Evolutionary conservation across 2,113 vertebrate genomes (phyloP), one percentile per base, ranked within the genome.

Genomic region (Kryptolebias marmoratus): DNA sequence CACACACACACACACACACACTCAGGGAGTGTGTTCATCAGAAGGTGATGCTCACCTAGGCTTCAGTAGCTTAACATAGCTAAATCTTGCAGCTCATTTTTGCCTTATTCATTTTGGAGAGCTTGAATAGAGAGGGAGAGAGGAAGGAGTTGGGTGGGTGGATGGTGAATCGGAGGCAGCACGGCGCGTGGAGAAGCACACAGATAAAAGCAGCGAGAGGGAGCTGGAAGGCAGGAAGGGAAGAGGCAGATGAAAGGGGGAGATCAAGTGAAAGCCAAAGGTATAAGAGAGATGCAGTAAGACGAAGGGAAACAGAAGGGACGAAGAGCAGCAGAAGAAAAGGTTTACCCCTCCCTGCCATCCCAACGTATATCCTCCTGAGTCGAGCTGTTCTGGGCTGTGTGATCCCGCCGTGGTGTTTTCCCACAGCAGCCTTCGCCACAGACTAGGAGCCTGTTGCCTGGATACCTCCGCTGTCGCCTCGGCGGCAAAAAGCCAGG

Each of bases 401-500:
- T 48, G 11, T 27, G 56, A 75, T 74, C 18, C 70, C 47, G 14
- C 45, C 2, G 32, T 15, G 4, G 70, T 68, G 57, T 75, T 77
- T 64, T 62, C 74, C 48, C 73, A 44, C 50, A 15, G 49, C 78
- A 77, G 53, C 71, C 75, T 73, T 68, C 54, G 30, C 81, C 73
- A 68, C 49, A 47, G 67, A 82, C 54, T 74, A 55, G 63, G 80
- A 86, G 81, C 88, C 90, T 91, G 90, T 92, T 92, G 90, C 90
- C 89, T 91, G 88, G 90, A 91, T 83, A 92, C 89, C 82, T 60
- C 57, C 44, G 66, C 72, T 67, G 73, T 85, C 53, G 49, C 82
- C 67, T 36, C 78, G 22, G 77, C 15, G 68, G 68, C 49, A 13
- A 55, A 31, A 39, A 71, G 71, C 85, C 75, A 77, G 71, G 73